These are phyloP conservation scores for Ifrita kowaldi DNA, from an alignment of 2,113 vertebrate species.

Conservation along the genomic window DNA sequence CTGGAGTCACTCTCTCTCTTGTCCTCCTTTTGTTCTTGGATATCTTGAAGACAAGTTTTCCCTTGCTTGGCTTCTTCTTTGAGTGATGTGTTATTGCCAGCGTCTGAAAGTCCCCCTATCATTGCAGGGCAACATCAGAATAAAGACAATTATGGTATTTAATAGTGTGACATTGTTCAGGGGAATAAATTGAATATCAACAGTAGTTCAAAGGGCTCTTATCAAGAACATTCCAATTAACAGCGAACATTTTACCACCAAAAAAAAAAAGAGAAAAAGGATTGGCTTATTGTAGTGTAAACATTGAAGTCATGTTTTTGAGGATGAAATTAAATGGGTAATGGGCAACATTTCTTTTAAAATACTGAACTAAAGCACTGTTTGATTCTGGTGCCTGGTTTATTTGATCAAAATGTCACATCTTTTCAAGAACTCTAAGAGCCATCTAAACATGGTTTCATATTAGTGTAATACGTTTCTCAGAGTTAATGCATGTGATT, in stretches of 20 bases:
- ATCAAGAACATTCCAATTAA: slow-evolving; percentile 12
- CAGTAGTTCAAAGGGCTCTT: slow-evolving; percentile 24
- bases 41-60: slow-evolving; percentile 71
- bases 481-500: neutral
- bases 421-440: neutral
- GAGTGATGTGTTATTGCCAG: slow-evolving; percentile 85
- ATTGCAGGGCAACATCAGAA: neutral
- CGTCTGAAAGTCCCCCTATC: slow-evolving; percentile 87
- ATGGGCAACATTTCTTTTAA: neutral
- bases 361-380: neutral
- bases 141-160: neutral
- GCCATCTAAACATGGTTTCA: neutral
- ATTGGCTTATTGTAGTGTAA: neutral
- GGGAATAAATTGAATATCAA: neutral
- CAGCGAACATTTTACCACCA: neutral
- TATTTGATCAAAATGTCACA: neutral
- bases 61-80: slow-evolving; percentile 88
- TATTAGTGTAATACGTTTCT: neutral
- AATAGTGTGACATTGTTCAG: neutral
- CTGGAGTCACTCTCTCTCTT: slow-evolving; percentile 81
- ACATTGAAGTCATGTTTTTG: neutral
- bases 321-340: neutral
- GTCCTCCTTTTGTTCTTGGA: slow-evolving; percentile 74
- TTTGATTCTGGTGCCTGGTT: neutral
- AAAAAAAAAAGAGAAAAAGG: neutral